Evolutionary conservation across 2,113 vertebrate species (phyloP), one percentile per base, ranked within the genome.

Genomic region (Phasianus colchicus): DNA sequence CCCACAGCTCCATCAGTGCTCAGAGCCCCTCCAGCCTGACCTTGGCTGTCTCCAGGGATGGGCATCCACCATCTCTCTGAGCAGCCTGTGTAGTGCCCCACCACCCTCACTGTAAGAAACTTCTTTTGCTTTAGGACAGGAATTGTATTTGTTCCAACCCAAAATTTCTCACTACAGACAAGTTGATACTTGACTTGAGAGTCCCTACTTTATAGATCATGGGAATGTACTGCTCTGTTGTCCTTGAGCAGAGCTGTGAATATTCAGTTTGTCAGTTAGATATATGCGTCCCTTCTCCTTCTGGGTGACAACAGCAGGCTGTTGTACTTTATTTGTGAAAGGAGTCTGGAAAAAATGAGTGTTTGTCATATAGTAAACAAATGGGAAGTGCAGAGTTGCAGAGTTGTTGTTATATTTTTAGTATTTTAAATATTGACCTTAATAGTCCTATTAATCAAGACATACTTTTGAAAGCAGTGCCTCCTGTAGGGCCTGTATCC

Each of bases 401-500:
- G 66, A 17, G 18, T 29, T 81, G 18, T 10, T 6, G 55, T 90
- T 74, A 4, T 50, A 19, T 25, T 84, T 36, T 45, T 45, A 30
- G 21, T 34, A 50, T 19, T 54, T 89, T 30, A 11, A 32, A 47
- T 75, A 36, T 40, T 65, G 72, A 50, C 58, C 50, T 73, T 36
- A 50, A 20, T 45, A 71, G 17, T 3, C 32, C 3, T 52, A 4
- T 57, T 64, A 13, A 5, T 36, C 0, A 0, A 48, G 38, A 54
- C 3, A 0, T 14, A 7, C 8, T 66, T 43, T 13, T 24, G 6
- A 4, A 54, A 9, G 48, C 1, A 1, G 22, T 0, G 3, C 9
- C 40, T 85, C 22, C 34, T 54, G 3, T 25, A 38, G 81, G 81
- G 54, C n/a, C 71, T 21, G 18, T 30, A 13, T 82, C 36, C 1